A percentile compares a stretch with the other conserved stretches of the same genome.
Evolutionary conservation across 2,888 invertebrate genomes (phyloP).

Genomic region (Caradrina kadenii): DNA sequence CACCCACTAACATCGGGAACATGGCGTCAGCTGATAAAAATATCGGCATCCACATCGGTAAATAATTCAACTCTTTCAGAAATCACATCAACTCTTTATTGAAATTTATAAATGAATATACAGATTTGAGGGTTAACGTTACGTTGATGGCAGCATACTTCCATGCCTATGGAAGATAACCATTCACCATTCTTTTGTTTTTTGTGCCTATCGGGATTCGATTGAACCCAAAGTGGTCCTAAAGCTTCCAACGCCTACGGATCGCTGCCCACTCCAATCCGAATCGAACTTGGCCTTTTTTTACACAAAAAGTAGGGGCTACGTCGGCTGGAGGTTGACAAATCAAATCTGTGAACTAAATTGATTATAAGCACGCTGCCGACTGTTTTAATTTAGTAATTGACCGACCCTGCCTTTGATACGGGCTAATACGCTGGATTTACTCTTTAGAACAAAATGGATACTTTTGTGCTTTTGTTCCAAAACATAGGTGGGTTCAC

Average conservation of each 20-base stretch:
- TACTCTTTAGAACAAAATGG: constrained; percentile 16
- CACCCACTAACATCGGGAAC: too few species aligned
- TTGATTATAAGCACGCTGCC: constrained; percentile 24
- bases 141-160: background rate
- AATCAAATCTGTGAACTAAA: constrained; percentile 48
- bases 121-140: background rate
- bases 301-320: constrained; percentile 18
- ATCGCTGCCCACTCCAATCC: constrained; percentile 7
- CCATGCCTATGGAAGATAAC: constrained; percentile 3
- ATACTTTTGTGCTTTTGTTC: constrained; percentile 15
- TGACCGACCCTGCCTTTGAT: constrained; percentile 28
- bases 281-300: constrained; percentile 36
- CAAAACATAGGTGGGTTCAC: background rate
- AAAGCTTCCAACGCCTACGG: constrained; percentile 14
- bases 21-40: too few species aligned
- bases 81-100: background rate
- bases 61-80: background rate
- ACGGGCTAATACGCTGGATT: constrained; percentile 4
- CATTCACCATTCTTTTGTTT: constrained; percentile 10
- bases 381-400: constrained; percentile 36
- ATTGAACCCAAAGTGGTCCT: constrained; percentile 10
- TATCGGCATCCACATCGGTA: too few species aligned
- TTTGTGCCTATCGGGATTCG: background rate
- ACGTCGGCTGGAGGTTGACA: constrained; percentile 34
- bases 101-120: background rate